A percentile compares a stretch with the other conserved stretches of the same genome.
These are phyloP conservation scores for Dioctria linearis DNA, from an alignment of 2,888 invertebrate species.

Conservation along the genomic window DNA sequence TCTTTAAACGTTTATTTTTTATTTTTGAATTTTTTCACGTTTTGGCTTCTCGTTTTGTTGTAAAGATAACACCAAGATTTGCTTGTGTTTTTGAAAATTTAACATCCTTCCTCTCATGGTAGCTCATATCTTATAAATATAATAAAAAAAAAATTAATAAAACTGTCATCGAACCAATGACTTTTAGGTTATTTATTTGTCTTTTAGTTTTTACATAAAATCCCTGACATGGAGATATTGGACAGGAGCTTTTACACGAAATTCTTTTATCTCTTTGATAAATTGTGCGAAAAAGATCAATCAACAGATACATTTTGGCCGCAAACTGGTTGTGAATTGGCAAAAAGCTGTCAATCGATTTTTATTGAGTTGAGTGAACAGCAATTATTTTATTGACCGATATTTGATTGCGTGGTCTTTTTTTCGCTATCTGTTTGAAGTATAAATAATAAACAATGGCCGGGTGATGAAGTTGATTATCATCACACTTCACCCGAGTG, in stretches of 20 bases:
- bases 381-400: constrained; percentile 16
- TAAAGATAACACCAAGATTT: neutral
- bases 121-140: no score
- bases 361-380: neutral
- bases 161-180: constrained; percentile 15
- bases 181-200: constrained; percentile 16
- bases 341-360: constrained; percentile 4
- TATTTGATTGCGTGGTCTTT: constrained; percentile 28
- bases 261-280: constrained; percentile 7
- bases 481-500: neutral
- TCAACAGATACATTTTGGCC: neutral
- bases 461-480: neutral
- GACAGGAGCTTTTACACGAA: constrained; percentile 19
- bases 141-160: neutral
- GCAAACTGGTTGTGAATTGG: constrained; percentile 9
- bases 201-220: constrained; percentile 11
- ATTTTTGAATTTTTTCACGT: neutral
- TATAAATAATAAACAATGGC: constrained; percentile 29
- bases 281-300: neutral
- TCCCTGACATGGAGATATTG: constrained; percentile 4
- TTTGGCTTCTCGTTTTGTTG: neutral
- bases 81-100: neutral
- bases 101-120: neutral
- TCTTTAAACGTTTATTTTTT: neutral
- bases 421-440: neutral